Evolutionary conservation across 2,888 invertebrate genomes (phyloP).

Genomic region (Strigamia maritima): DNA sequence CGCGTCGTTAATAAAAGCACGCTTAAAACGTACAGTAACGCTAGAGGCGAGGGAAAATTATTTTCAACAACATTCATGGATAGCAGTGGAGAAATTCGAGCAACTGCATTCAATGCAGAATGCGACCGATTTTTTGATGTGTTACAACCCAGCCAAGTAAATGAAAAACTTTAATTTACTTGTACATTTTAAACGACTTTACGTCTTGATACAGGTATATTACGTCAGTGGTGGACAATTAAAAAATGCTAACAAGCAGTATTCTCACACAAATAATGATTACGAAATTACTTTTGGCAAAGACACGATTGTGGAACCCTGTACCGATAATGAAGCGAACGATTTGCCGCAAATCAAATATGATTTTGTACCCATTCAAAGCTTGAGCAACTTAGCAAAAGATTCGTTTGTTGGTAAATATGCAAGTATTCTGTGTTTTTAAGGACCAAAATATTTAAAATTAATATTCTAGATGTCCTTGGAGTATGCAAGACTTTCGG

Average conservation of each 20-base stretch:
- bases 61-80: constrained; percentile 91
- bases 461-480: constrained; percentile 68
- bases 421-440: too few species aligned
- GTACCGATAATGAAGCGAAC: constrained; percentile 56
- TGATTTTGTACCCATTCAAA: constrained; percentile 71
- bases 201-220: constrained; percentile 65
- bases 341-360: constrained; percentile 74
- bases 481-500: constrained; percentile 74
- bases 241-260: constrained; percentile 94
- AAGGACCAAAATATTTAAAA: neutral
- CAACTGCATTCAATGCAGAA: constrained; percentile 81
- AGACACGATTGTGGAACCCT: constrained; percentile 64
- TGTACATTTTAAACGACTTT: neutral
- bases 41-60: constrained; percentile 86
- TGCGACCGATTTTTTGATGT: constrained; percentile 85
- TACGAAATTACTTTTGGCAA: constrained; percentile 87
- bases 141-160: constrained; percentile 65
- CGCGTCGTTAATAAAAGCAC: constrained; percentile 77
- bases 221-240: constrained; percentile 77
- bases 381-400: constrained; percentile 65
- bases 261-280: constrained; percentile 77
- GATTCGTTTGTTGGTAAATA: constrained; percentile 69
- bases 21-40: constrained; percentile 85
- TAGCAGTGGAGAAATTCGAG: constrained; percentile 88
- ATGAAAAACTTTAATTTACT: neutral